Conservation (phyloP, 2,113 vertebrate species). For the Polypterus bichir region DNA sequence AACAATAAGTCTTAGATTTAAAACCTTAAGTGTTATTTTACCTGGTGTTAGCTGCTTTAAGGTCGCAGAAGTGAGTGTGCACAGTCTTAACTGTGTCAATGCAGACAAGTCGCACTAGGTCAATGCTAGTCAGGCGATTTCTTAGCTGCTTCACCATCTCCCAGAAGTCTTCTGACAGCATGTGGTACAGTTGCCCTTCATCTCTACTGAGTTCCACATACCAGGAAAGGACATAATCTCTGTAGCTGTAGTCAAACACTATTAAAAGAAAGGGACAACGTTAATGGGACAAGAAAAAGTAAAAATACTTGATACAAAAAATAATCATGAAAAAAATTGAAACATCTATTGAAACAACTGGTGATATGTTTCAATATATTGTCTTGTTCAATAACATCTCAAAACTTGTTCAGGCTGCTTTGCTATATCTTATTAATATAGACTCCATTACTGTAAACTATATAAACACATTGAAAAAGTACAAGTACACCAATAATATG, state of each 20-base stretch:
- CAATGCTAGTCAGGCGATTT: slow-evolving; percentile 68
- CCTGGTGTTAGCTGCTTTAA: slow-evolving; percentile 85
- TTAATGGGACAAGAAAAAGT: no score
- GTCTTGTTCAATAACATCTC: no score
- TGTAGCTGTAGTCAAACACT: slow-evolving; percentile 94
- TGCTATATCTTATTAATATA: no score
- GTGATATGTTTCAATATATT: no score
- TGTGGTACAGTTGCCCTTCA: slow-evolving; percentile 79
- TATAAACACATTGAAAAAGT: no score
- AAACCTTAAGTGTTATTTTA: slow-evolving; percentile 30
- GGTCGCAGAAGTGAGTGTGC: slow-evolving; percentile 85
- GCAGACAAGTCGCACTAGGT: slow-evolving; percentile 85
- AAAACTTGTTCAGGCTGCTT: no score
- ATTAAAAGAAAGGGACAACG: slow-evolving; percentile 14
- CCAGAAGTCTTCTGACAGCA: slow-evolving; percentile 93
- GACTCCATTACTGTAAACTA: no score
- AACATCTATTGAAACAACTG: no score
- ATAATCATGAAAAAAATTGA: no score
- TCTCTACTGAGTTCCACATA: slow-evolving; percentile 78
- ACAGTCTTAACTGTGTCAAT: slow-evolving; percentile 76
- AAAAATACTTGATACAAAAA: no score
- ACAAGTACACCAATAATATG: no score
- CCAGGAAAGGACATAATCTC: slow-evolving; percentile 93
- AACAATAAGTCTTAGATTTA: no score
- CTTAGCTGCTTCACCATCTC: slow-evolving; percentile 75